Evolutionary conservation across 2,113 vertebrate species (phyloP), one percentile per base, ranked within the genome.

Genomic region (Isichthys henryi): DNA sequence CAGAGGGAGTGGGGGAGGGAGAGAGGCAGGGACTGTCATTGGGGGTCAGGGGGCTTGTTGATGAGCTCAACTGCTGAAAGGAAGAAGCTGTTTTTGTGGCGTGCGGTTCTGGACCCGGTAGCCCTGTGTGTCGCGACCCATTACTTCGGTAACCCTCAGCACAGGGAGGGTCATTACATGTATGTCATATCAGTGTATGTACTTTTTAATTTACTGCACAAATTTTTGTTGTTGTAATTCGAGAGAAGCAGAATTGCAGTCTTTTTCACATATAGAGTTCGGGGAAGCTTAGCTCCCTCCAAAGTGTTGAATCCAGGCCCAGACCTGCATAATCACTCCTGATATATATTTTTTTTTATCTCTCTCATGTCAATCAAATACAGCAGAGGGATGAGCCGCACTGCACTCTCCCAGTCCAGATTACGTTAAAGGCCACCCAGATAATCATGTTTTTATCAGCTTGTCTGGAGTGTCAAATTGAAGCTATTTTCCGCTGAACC

Each of bases 381-480:
- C 5, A n/a, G 53, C 17, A 8, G 35, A 88, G 56, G 87, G 35
- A 66, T 10, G 11, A 23, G 43, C 7, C 9, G 3, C 1, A 6
- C 85, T 7, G 50, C n/a, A 4, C 39, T 15, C 31, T 27, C 52
- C 35, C 19, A 8, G 35, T 46, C 52, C 87, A 88, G 87, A 66
- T 88, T 88, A 66, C 56, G n/a, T 66, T 88, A 88, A 88, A 88
- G 87, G 87, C 53, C 87, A 88, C 66, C 53, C 31, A 66, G 87
- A 66, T 88, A 88, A 88, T 88, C 87, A 62, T 43, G 53, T 66
- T 88, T 46, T 88, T 50, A 88, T 88, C 56, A 62, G 56, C 87
- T 45, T 88, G 87, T 62, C 87, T 66, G 52, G 2, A 50, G 87
- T 88, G 56, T 88, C 86, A 88, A 46, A 88, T 53, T 62, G 87